These are phyloP conservation scores for Periphyllus acericola DNA, from an alignment of 2,888 invertebrate genomes.

Conservation along the genomic window DNA sequence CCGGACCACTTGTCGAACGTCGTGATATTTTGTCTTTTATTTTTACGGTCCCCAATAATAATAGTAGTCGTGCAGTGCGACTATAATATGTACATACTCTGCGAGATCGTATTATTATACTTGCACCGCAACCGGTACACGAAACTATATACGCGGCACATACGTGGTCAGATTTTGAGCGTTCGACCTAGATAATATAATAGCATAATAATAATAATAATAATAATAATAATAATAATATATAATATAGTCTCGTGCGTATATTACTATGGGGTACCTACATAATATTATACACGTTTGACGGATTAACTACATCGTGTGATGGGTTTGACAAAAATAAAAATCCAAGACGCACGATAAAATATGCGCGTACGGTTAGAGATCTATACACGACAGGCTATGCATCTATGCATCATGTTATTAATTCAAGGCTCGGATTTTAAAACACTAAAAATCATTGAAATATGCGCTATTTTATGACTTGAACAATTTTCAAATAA, in stretches of 20 bases:
- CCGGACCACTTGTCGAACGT: not conserved
- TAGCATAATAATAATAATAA: not conserved
- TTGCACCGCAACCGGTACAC: not conserved
- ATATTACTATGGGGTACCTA: not conserved
- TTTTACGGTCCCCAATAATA: not conserved
- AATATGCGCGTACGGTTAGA: not conserved
- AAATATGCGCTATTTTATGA: too few relatives aligned
- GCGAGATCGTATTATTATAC: not conserved
- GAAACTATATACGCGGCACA: not conserved
- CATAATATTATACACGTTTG: not conserved
- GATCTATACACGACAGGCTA: too few relatives aligned
- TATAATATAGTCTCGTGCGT: not conserved
- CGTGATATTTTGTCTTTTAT: not conserved
- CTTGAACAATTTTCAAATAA: too few relatives aligned
- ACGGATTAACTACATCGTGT: not conserved
- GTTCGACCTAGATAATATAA: constrained; percentile 40
- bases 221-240: not conserved
- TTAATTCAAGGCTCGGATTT: too few relatives aligned
- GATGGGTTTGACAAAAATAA: not conserved
- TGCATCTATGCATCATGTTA: too few relatives aligned
- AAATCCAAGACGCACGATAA: not conserved
- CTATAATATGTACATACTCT: not conserved
- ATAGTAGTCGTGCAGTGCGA: not conserved
- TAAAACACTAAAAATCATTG: too few relatives aligned
- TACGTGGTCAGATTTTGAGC: constrained; percentile 28